A percentile compares a stretch with the other conserved stretches of the same genome.
phyloP scores from a whole-genome alignment of 2,888 invertebrate species.

The Polydrusus tereticollis region DNA sequence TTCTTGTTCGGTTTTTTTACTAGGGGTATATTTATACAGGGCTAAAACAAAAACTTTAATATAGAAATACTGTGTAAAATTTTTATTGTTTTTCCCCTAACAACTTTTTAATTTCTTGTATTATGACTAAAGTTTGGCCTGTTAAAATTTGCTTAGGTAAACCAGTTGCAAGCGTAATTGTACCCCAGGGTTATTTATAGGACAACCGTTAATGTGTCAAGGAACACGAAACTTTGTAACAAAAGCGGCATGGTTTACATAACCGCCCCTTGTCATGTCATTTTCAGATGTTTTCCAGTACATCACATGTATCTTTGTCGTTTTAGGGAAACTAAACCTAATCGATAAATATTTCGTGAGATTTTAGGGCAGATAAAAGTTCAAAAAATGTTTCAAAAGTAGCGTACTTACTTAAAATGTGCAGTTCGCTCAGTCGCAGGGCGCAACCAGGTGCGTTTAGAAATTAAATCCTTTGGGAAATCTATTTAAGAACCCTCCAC shows the following conservation, averaged over 20 bases:
- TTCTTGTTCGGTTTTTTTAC: too few species aligned
- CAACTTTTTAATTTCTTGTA: too few species aligned
- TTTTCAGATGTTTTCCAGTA: background rate
- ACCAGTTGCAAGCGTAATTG: background rate
- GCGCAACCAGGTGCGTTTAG: conserved; percentile 32
- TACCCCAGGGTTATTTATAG: background rate
- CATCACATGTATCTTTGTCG: background rate
- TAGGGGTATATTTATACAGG: too few species aligned
- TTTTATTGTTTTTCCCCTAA: too few species aligned
- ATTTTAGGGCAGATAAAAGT: too few species aligned
- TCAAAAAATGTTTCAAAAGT: too few species aligned
- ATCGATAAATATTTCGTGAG: background rate
- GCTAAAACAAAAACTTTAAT: too few species aligned
- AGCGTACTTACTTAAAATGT: background rate
- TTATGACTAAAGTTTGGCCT: too few species aligned
- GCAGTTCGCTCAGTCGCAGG: background rate
- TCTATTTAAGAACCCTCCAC: conserved; percentile 46
- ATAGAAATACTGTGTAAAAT: too few species aligned
- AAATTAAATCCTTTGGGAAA: conserved; percentile 46
- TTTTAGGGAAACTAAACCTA: background rate
- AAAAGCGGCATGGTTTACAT: conserved; percentile 1
- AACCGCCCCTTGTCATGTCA: conserved; percentile 8
- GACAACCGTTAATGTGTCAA: background rate
- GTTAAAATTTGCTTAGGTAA: background rate
- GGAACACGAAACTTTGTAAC: conserved; percentile 7